Base-by-base conservation (phyloP, 1,140 invertebrate species). In the Muscidifurax raptorellus region DNA sequence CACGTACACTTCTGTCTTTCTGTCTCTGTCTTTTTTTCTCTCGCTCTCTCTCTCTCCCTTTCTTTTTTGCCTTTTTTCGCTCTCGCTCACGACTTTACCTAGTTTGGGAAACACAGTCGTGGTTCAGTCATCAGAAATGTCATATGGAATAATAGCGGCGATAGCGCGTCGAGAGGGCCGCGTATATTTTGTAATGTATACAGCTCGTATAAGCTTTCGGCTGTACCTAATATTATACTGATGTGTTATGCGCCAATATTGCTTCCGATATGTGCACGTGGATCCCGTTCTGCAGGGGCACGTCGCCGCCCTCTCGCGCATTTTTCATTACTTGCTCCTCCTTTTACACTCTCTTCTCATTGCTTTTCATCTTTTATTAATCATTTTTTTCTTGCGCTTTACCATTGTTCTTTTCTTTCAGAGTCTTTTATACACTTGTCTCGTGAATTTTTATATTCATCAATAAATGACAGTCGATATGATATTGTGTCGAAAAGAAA, bases 51-150 rank as follows among this genome's bases (percentile, higher is more conserved):
- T 84, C 72, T 22, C 30, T 74, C n/a, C 81, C 22, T 47, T 25
- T 79, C 81, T 88, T 47, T 87, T 88, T n/a, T n/a, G n/a, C 86
- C 85, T 82, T 87, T 40, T 77, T 27, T 69, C 28, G 66, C 69
- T 36, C 88, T 87, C 90, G 89, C 89, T 91, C 90, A 92, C 88
- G 66, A 89, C 36, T 93, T 93, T 93, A 93, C 92, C 92, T 93
- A 93, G 92, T 93, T 93, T 93, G 91, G 92, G 91, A 93, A 93
- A 93, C 92, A 93, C 91, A 93, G 92, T 93, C 92, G 90, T 93
- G 91, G 91, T 92, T 93, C 89, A 92, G 90, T 93, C 67, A 86
- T 75, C 28, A 82, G 18, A 71, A 78, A 83, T 83, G 69, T 84
- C 66, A 86, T 83, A 85, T 78, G 76, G 81, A 83, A 86, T 85